Evolutionary conservation across 2,888 invertebrate species (phyloP), one percentile per base, ranked within the genome.

Genomic region (Mythimna loreyi): DNA sequence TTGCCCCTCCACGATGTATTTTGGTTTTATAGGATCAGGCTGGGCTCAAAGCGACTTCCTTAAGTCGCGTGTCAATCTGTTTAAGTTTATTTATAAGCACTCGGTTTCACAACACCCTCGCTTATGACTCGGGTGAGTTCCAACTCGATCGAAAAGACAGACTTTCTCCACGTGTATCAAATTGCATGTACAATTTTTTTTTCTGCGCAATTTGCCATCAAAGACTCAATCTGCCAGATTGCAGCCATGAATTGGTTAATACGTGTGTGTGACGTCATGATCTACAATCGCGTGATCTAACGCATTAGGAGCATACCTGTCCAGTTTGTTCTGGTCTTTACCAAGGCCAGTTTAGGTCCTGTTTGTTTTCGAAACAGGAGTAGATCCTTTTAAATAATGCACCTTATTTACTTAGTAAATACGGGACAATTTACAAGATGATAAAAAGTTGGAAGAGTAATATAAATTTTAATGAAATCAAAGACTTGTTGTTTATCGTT

Each of bases 171-270:
- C 13, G 0, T 40, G 16, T 40, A 40, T 40, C 13, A 40, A 40
- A 40, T 13, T 36, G 36, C 11, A 0, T 3, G 1, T 16, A 13
- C 25, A 16, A 6, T 2, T 13, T 30, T 30, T 43, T 33, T 33
- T 65, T n/a, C n/a, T 64, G 33, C 19, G 11, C 0, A 23, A 7
- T 52, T 40, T 16, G 21, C 11, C n/a, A 40, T 30, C 23, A n/a
- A 23, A n/a, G 11, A 56, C 16, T n/a, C 43, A 52, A 66, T 21
- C 28, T 30, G 23, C 19, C 21, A 11, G 19, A 52, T 25, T 5
- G 16, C 25, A 19, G 23, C 2, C 11, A 30, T 71, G 19, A 72
- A 72, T 60, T 72, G 49, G 72, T 77, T 77, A 61, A 73, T 49
- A 30, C 23, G 13, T 5, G 11, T 3, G 28, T 11, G 60, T 70